phyloP scores from a whole-genome alignment of 2,888 invertebrate genomes.

The Neuroscelio doddi region DNA sequence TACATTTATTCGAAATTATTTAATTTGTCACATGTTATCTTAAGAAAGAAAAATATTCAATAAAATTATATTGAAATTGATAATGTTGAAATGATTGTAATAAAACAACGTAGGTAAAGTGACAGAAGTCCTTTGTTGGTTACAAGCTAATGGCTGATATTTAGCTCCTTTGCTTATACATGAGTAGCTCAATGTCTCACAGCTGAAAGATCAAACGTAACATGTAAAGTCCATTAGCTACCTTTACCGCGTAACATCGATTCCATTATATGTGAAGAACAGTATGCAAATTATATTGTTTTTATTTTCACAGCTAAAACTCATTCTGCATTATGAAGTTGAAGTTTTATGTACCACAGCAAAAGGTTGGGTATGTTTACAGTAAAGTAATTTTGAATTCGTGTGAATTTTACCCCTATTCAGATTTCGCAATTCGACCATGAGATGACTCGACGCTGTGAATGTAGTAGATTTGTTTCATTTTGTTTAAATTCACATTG shows the following conservation, averaged over 20 bases:
- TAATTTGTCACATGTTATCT: too few species aligned
- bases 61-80: too few species aligned
- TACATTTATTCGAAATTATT: too few species aligned
- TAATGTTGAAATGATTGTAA: too few species aligned
- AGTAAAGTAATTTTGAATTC: constrained; percentile 7
- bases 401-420: constrained; percentile 1
- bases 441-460: neutral
- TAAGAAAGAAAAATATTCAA: too few species aligned
- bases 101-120: constrained; percentile 2
- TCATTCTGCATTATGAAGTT: neutral
- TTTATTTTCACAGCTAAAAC: constrained; percentile 4
- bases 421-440: neutral
- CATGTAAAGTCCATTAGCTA: constrained; percentile 43
- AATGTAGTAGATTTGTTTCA: constrained; percentile 5
- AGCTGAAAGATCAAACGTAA: constrained; percentile 34
- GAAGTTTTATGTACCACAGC: neutral
- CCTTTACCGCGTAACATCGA: constrained; percentile 21
- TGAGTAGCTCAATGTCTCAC: constrained; percentile 17
- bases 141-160: constrained; percentile 25
- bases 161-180: constrained; percentile 20
- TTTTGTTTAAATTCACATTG: constrained; percentile 7
- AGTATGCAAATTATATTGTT: constrained; percentile 9
- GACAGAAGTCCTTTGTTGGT: constrained; percentile 29
- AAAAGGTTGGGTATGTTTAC: neutral
- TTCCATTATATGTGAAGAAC: too few species aligned